Evolutionary conservation across 2,888 invertebrate species (phyloP), one percentile per base, ranked within the genome.

Genomic region (Xylota segnis): DNA sequence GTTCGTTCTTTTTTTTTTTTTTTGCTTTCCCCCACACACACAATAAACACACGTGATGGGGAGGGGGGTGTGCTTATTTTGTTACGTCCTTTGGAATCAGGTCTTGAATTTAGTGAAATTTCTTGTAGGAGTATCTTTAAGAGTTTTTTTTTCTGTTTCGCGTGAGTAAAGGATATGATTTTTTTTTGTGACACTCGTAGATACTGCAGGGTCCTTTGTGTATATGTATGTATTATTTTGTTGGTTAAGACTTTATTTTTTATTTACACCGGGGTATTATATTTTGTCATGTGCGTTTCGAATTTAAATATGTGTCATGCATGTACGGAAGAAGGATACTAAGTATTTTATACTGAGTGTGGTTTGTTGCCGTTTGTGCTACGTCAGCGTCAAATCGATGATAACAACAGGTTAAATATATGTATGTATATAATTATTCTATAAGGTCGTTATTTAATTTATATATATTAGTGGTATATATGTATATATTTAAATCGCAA

Each of bases 391-490:
- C 54, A 68, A 74, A 65, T 81, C 81, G 81, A 75, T 70, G 75
- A 75, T 84, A 75, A 84, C 84, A 84, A 84, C 84, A 84, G 84
- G 84, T 84, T 81, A 74, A 72, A 59, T 65, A 66, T 58, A n/a
- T n/a, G n/a, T 23, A 23, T 23, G 3, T 45, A 59, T 12, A 16
- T 23, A 59, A 68, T 58, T 43, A 43, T 37, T 58, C 34, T 77
- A 71, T 59, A 71, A 58, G 52, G 70, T 82, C 56, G 34, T 43
- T 23, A 6, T 32, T 45, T 56, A n/a, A n/a, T n/a, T n/a, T n/a
- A n/a, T n/a, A n/a, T n/a, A n/a, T n/a, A n/a, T n/a, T n/a, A n/a
- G n/a, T n/a, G n/a, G n/a, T n/a, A n/a, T n/a, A n/a, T 59, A 10
- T 45, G 12, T 50, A 16, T 58, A 56, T 29, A 52, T 59, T 23